phyloP scores from a whole-genome alignment of 1,140 invertebrate genomes.

The Drosophila teissieri region DNA sequence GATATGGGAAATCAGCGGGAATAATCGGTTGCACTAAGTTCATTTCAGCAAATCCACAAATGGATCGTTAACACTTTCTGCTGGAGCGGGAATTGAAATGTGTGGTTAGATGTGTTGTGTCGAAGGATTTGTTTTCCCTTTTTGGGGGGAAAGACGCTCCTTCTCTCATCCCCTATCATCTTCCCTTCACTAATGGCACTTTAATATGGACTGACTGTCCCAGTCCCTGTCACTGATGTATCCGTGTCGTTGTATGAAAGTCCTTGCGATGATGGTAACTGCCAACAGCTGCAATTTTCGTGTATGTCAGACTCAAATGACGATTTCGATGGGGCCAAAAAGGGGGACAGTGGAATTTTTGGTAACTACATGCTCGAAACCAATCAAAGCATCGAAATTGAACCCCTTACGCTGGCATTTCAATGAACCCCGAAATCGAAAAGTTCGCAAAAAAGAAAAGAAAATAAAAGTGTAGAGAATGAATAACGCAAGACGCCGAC shows the following conservation, averaged over 20 bases:
- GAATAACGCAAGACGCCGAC: conserved; percentile 69
- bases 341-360: conserved; percentile 50
- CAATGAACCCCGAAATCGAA: conserved; percentile 45
- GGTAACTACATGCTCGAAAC: conserved; percentile 56
- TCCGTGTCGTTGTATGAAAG: not conserved
- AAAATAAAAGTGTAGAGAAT: conserved; percentile 44
- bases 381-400: conserved; percentile 75
- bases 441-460: not conserved
- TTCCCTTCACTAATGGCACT: conserved; percentile 48
- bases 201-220: conserved; percentile 62
- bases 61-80: conserved; percentile 1
- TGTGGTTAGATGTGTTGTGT: not conserved
- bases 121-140: conserved; percentile 6
- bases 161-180: not conserved
- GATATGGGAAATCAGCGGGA: conserved; percentile 3
- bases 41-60: not conserved
- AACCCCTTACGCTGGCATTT: conserved; percentile 67
- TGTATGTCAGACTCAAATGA: conserved; percentile 27
- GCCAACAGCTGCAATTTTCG: conserved; percentile 65
- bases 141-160: not conserved
- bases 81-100: conserved; percentile 6
- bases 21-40: conserved; percentile 1
- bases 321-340: conserved; percentile 5
- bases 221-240: conserved; percentile 18
- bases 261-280: conserved; percentile 43